A percentile compares a stretch with the other conserved stretches of the same genome.
phyloP scores from a whole-genome alignment of 2,113 vertebrate species.

The Nestor notabilis region DNA sequence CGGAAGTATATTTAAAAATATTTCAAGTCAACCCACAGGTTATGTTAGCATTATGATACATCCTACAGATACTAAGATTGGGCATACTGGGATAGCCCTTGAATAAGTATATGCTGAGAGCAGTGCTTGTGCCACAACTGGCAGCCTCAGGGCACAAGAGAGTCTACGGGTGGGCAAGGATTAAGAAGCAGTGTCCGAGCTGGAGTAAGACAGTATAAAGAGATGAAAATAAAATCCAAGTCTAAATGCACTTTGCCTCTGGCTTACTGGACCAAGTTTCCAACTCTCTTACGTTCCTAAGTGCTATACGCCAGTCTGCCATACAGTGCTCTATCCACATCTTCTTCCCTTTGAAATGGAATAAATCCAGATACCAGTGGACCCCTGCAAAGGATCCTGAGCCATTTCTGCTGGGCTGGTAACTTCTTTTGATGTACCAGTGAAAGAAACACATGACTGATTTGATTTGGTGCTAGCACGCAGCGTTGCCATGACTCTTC shows the following conservation, averaged over 20 bases:
- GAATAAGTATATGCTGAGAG: background rate
- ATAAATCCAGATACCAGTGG: background rate
- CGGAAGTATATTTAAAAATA: background rate
- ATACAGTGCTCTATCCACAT: background rate
- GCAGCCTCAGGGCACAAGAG: background rate
- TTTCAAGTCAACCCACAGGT: background rate
- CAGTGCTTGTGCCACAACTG: background rate
- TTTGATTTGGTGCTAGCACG: background rate
- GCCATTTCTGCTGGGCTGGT: background rate
- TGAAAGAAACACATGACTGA: background rate
- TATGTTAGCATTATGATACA: background rate
- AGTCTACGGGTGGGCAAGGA: background rate
- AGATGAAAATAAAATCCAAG: background rate
- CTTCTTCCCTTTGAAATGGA: conserved; percentile 14
- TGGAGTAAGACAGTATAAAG: background rate
- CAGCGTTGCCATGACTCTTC: conserved; percentile 23
- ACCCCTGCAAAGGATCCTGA: background rate
- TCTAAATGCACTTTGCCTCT: background rate
- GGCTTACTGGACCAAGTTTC: background rate
- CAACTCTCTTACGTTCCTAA: background rate
- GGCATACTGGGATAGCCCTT: background rate
- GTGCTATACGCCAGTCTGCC: background rate
- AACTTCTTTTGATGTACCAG: background rate
- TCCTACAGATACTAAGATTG: background rate
- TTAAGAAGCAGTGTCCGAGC: background rate